Base-by-base conservation (phyloP, 1,140 invertebrate species). In the Leptonema lineaticorne region DNA sequence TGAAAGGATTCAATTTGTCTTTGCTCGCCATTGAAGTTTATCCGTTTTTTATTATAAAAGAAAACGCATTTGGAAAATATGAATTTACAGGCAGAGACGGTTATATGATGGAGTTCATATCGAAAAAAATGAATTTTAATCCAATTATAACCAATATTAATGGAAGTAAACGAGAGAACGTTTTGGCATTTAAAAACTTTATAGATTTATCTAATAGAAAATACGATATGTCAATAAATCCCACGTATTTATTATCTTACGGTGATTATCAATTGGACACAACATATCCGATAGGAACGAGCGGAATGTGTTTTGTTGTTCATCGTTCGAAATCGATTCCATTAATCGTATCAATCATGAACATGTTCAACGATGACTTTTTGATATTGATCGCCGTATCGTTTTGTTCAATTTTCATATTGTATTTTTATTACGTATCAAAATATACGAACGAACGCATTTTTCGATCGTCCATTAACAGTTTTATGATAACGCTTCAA, bases 111-210 rank as follows among this genome's bases (percentile, higher is more conserved):
- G 28, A 56, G 22, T 33, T 63, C 1, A 45, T 73, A 33, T 50
- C 65, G 2, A 14, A 68, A 27, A 68, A 70, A 46, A 60, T 73
- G 46, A 73, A 73, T 28, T 70, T 73, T 24, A 65, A 50, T 0
- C 11, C 67, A 4, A 68, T 30, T 11, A 63, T 11, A 26, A 8
- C 24, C 1, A 53, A 53, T 53, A 26, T 22, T 11, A 53, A 26
- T 11, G 8, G 20, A 28, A 60, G 50, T 27, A 14, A 65, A 33
- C 27, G 28, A 27, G n/a, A 57, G 14, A 14, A 68, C 37, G 11
- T 2, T 5, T 2, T 20, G 65, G 69, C 9, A 22, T n/a, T n/a
- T 18, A 30, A 59, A 18, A 24, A 16, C 28, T 63, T 68, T 2
- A 28, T 68, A 29, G 66, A 68, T 48, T 9, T 73, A 11, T 33